Evolutionary conservation across 2,888 invertebrate genomes (phyloP), one percentile per base, ranked within the genome.

Genomic region (Watsonalla binaria): DNA sequence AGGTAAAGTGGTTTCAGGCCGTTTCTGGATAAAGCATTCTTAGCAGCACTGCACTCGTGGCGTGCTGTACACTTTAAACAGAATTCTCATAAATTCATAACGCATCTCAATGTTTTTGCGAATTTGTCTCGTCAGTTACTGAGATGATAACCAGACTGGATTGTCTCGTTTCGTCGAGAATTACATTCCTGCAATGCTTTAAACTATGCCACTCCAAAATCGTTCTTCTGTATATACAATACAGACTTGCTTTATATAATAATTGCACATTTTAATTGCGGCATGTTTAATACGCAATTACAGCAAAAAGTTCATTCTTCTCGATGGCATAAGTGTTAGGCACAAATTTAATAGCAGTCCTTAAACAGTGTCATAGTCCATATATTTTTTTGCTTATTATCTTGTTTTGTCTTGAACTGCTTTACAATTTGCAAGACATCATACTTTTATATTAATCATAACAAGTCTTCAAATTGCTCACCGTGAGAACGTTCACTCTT

Each of bases 51-150:
- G 11, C 42, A 11, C 42, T 42, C 42, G 42, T 42, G 42, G 11
- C 42, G 42, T 42, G 42, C 37, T 37, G 37, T 37, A 37, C 37
- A 24, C 37, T 48, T 13, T 37, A 49, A 49, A 37, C 49, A 49
- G 49, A 37, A 49, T 49, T 49, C 49, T 37, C 37, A 49, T 49
- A 15, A 49, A 49, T 49, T 49, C 49, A 46, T 53, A 60, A 59
- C 60, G 60, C 56, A 57, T 51, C 60, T 60, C 53, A 56, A 42
- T 60, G 50, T 64, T 66, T 65, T 65, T 63, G 60, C 62, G 60
- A 62, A 65, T 61, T 55, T 55, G 60, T 57, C 61, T 59, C 63
- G 62, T 62, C 62, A 63, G 56, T 54, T 49, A 49, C 49, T 52
- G 54, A 55, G 60, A 65, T 48, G 53, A 62, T 57, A 60, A 54